A percentile compares a stretch with the other conserved stretches of the same genome.
Evolutionary conservation across 2,888 invertebrate species (phyloP).

Genomic region (Loripinus fragilis): DNA sequence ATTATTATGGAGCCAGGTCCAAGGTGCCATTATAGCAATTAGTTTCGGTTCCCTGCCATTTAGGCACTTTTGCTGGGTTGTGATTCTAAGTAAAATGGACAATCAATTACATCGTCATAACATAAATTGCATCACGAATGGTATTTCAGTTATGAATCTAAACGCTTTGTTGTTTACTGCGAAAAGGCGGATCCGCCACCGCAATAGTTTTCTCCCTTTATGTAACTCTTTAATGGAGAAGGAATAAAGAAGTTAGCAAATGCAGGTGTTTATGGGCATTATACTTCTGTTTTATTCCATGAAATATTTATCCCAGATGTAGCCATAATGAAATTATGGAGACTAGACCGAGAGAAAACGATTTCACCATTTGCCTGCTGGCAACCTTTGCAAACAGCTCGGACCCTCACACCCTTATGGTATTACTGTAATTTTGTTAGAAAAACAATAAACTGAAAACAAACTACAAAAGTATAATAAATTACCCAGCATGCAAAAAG

Average conservation of each 20-base stretch:
- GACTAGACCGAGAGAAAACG: background rate
- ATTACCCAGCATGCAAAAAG: background rate
- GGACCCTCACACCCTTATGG: background rate
- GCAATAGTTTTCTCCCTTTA: background rate
- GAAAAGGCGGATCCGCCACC: background rate
- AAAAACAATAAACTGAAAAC: background rate
- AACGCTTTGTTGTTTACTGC: background rate
- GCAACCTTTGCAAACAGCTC: too few relatives aligned
- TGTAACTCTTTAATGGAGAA: background rate
- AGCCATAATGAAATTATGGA: background rate
- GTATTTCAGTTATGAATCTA: background rate
- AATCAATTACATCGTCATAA: background rate
- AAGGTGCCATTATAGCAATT: too few relatives aligned
- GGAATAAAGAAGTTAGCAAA: background rate
- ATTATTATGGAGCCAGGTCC: too few relatives aligned
- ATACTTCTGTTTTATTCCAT: slow-evolving; percentile 45
- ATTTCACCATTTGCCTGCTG: background rate
- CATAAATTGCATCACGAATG: background rate
- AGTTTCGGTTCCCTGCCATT: too few relatives aligned
- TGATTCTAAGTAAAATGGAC: too few relatives aligned
- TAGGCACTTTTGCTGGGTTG: too few relatives aligned
- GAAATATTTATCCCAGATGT: slow-evolving; percentile 2
- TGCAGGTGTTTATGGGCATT: slow-evolving; percentile 50
- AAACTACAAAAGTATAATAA: background rate
- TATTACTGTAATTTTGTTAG: background rate